phyloP scores from a whole-genome alignment of 1,140 invertebrate species.

The Subanguina moxae region DNA sequence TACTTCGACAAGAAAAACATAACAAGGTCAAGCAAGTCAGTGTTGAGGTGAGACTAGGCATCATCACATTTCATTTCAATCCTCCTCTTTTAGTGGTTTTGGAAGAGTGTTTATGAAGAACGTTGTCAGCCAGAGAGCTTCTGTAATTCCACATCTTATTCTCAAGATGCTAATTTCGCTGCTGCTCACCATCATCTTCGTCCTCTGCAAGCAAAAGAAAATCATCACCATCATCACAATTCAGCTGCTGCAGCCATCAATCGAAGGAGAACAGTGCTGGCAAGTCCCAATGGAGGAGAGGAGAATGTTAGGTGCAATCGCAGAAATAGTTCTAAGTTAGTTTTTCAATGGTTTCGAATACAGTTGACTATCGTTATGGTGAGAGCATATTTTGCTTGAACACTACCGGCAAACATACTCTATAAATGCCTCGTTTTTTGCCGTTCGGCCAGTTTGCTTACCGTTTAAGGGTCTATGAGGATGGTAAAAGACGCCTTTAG shows the following conservation, averaged over 20 bases:
- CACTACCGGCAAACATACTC: neutral
- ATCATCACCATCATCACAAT: neutral
- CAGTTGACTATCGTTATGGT: too few species aligned
- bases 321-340: neutral
- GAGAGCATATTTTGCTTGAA: neutral
- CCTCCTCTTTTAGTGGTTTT: conserved; percentile 8
- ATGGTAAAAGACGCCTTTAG: too few species aligned
- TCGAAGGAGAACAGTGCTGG: too few species aligned
- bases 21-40: conserved; percentile 3
- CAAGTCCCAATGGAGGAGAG: neutral
- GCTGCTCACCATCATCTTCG: neutral
- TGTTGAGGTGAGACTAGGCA: neutral
- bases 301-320: neutral
- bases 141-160: neutral
- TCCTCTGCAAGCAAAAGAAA: conserved; percentile 1
- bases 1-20: too few species aligned
- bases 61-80: neutral
- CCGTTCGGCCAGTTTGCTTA: too few species aligned
- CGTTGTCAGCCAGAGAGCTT: neutral
- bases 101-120: conserved; percentile 4
- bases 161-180: too few species aligned
- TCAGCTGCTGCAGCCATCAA: too few species aligned
- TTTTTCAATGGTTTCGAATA: too few species aligned
- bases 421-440: too few species aligned
- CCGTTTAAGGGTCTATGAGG: too few species aligned